Base-by-base conservation (phyloP, 1,140 invertebrate species). In the Heliothis virescens region DNA sequence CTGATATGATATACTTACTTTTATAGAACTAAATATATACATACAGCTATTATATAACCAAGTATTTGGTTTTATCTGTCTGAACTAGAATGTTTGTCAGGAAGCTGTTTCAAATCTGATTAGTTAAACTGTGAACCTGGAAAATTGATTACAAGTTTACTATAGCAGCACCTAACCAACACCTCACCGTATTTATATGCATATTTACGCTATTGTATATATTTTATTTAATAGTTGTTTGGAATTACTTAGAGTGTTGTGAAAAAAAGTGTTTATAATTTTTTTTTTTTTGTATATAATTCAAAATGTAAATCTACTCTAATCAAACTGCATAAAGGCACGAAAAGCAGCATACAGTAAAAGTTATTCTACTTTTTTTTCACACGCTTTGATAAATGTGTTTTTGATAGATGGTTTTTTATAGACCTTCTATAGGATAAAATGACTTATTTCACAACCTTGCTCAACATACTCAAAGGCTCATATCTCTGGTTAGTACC, bases 71-170 rank as follows among this genome's bases (percentile, higher is more conserved):
- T 53, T n/a, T 52, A 18, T 53, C 13, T 41, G 34, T 41, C 9
- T 41, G 4, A 41, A 41, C 34, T 71, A 16, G 21, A 1, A 26
- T 26, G 21, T 52, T 52, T 71, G 29, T 71, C 21, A 15, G 15
- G 26, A 53, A 21, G 18, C 52, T 57, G 29, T 55, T 15, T 18
- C 52, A 41, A 72, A 72, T 57, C 34, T 52, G 41, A 72, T 72
- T 72, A 12, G 69, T 72, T 57, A 57, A 72, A 72, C 52, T 18
- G 34, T 16, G 21, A 10, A 71, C 21, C 67, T 53, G 34, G 67
- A 55, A 72, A 72, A 72, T 72, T 72, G 69, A 72, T 72, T 72
- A 72, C 29, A 34, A 71, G 34, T 55, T 71, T 52, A 71, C 52
- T 57, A 57, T 72, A 72, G 26, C 29, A 34, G 48, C 69, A 72